Conservation (phyloP, 2,113 vertebrate genomes). For the Cygnus buccinator region DNA sequence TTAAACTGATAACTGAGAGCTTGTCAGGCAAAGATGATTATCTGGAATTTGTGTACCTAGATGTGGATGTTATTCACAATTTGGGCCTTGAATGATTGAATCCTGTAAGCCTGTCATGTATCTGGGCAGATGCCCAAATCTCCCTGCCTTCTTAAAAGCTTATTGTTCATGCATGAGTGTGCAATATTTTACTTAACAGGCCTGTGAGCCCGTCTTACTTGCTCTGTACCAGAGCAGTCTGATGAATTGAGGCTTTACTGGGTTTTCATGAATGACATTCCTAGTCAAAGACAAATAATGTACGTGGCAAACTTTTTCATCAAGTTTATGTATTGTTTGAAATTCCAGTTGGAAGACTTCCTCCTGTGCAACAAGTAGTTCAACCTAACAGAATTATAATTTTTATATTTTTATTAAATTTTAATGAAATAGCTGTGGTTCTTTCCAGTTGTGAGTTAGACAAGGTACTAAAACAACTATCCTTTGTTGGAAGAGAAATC, state of each 20-base stretch:
- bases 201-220: accelerated
- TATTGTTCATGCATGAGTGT: not conserved
- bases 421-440: not conserved
- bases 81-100: not conserved
- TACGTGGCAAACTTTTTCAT: not conserved
- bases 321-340: accelerated
- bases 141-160: not conserved
- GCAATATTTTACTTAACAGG: not conserved
- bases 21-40: not conserved
- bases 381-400: not conserved
- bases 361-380: not conserved
- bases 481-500: not conserved
- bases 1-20: not conserved
- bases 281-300: not conserved
- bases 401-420: not conserved
- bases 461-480: not conserved
- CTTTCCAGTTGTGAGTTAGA: not conserved
- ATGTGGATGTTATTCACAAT: not conserved
- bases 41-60: not conserved
- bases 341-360: not conserved
- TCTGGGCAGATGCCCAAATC: not conserved
- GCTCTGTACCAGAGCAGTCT: not conserved
- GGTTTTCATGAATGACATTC: not conserved
- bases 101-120: not conserved
- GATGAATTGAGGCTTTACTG: not conserved